These are phyloP conservation scores for Hoplias malabaricus DNA, from an alignment of 2,113 vertebrate species.

Conservation along the genomic window DNA sequence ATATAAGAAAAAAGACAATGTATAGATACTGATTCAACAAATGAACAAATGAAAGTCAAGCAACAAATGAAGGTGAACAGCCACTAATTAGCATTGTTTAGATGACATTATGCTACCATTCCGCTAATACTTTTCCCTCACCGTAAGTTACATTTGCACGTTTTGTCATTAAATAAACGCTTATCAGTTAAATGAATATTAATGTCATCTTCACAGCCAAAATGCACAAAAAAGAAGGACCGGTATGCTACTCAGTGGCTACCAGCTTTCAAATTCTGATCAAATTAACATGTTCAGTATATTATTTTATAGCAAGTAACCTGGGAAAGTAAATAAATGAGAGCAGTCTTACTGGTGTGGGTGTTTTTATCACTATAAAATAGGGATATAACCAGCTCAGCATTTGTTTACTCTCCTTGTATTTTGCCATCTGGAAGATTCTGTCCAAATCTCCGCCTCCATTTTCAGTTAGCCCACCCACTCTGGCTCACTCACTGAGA, in stretches of 20 bases:
- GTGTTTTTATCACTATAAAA: background rate
- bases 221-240: background rate
- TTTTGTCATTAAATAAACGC: background rate
- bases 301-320: background rate
- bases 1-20: background rate
- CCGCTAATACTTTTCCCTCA: background rate
- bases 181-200: background rate
- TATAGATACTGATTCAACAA: too few relatives aligned
- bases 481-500: background rate
- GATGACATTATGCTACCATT: background rate
- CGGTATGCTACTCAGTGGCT: background rate
- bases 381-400: too few relatives aligned
- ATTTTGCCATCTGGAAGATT: background rate
- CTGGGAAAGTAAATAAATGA: background rate
- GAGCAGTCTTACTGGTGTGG: background rate
- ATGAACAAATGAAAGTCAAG: too few relatives aligned
- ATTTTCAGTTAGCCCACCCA: background rate
- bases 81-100: background rate
- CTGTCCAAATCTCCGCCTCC: background rate
- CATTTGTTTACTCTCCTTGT: background rate
- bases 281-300: background rate
- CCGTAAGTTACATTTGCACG: background rate
- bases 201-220: too few relatives aligned
- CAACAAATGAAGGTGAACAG: background rate
- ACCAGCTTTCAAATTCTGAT: background rate